Evolutionary conservation across 2,797 vertebrate species (phyloP).

Genomic region (Lophius americanus): DNA sequence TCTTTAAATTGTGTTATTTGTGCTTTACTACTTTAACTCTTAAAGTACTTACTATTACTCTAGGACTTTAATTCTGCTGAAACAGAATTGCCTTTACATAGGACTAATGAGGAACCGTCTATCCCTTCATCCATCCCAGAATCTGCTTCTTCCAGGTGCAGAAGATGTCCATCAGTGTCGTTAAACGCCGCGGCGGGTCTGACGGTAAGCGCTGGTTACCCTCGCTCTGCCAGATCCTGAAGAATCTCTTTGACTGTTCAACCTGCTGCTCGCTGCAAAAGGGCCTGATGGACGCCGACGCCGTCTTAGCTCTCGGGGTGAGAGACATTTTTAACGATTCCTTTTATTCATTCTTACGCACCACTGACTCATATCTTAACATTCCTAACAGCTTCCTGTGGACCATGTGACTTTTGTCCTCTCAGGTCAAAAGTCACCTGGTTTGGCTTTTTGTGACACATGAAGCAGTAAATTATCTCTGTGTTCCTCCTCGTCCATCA

Average conservation of each 20-base stretch:
- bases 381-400: too few relatives aligned
- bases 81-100: not conserved
- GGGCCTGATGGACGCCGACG: not conserved
- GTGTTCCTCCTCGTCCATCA: too few relatives aligned
- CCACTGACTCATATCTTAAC: too few relatives aligned
- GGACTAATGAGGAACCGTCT: not conserved
- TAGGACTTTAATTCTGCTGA: too few relatives aligned
- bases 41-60: too few relatives aligned
- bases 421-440: too few relatives aligned
- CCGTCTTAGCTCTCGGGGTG: conserved; percentile 36
- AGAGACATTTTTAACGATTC: conserved; percentile 6
- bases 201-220: not conserved
- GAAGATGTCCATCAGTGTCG: conserved; percentile 15
- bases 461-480: too few relatives aligned
- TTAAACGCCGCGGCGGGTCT: not conserved
- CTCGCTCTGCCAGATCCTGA: conserved; percentile 7
- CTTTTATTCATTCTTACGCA: too few relatives aligned
- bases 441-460: too few relatives aligned
- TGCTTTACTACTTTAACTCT: not conserved
- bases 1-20: too few relatives aligned
- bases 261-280: conserved; percentile 6
- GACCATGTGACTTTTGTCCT: too few relatives aligned
- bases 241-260: not conserved
- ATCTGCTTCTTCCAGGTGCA: conserved; percentile 1
- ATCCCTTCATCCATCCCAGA: not conserved